Evolutionary conservation across 2,888 invertebrate species (phyloP).

Genomic region (Pteria penguin): DNA sequence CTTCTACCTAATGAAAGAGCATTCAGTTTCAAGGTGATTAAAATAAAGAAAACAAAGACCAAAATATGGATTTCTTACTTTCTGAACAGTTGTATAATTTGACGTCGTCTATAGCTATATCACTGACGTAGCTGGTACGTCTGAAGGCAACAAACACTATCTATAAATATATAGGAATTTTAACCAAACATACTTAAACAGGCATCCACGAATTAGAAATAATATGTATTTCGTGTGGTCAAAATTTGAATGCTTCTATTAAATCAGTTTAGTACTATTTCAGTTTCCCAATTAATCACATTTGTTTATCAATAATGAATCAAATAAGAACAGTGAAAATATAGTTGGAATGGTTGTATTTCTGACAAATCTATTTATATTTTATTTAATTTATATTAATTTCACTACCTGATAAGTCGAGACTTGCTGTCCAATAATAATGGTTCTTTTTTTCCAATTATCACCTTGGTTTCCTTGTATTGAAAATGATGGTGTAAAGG

Average conservation of each 20-base stretch:
- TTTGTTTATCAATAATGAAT: no score
- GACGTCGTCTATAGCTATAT: constrained; percentile 69
- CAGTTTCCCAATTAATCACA: no score
- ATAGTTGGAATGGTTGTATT: no score
- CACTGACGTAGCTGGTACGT: constrained; percentile 59
- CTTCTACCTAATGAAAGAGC: no score
- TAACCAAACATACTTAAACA: not conserved
- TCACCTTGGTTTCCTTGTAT: constrained; percentile 60
- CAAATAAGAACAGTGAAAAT: no score
- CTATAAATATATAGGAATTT: no score
- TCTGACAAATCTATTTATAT: not conserved
- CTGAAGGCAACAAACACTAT: constrained; percentile 60
- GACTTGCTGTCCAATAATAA: constrained; percentile 13
- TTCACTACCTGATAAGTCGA: constrained; percentile 18
- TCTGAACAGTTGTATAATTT: constrained; percentile 61
- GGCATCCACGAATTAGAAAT: not conserved
- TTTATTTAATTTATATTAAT: not conserved
- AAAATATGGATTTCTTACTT: constrained; percentile 9
- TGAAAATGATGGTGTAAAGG: not conserved
- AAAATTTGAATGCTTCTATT: not conserved
- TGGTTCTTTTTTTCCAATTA: constrained; percentile 52
- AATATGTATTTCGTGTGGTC: not conserved
- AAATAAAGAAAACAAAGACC: no score
- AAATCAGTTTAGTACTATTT: not conserved
- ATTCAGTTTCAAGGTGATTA: no score